phyloP scores from a whole-genome alignment of 35 echinoderm and acorn worm species.

The Ophiothrix spiculata region DNA sequence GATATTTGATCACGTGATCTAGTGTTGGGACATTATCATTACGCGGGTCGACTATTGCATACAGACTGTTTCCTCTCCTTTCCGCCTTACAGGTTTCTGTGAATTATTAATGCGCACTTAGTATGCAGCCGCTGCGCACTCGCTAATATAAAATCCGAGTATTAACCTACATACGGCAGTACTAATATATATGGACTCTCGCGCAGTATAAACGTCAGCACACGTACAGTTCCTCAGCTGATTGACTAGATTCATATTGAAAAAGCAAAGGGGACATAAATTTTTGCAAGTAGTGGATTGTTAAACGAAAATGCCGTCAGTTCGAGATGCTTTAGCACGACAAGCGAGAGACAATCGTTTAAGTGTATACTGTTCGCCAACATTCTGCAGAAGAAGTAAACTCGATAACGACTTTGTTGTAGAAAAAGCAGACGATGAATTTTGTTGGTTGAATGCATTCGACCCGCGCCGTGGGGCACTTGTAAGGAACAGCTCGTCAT shows the following conservation, averaged over 20 bases:
- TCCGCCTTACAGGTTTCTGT: background rate
- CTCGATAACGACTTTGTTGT: conserved; percentile 40
- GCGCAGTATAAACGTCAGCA: background rate
- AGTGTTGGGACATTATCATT: background rate
- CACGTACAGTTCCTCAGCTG: background rate
- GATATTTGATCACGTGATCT: background rate
- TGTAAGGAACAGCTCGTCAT: background rate
- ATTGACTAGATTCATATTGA: background rate
- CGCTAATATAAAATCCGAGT: background rate
- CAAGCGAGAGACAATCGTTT: conserved; percentile 39
- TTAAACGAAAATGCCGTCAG: conserved; percentile 33
- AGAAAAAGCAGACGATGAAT: conserved; percentile 52
- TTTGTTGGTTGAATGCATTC: conserved; percentile 52
- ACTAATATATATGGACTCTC: background rate
- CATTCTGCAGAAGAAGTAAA: conserved; percentile 43
- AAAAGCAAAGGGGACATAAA: background rate
- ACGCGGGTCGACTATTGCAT: background rate
- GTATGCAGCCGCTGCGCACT: background rate
- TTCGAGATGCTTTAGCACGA: conserved; percentile 22
- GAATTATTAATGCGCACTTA: background rate
- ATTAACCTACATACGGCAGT: background rate
- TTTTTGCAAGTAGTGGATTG: background rate
- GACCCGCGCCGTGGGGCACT: conserved; percentile 27
- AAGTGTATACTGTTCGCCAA: conserved; percentile 53
- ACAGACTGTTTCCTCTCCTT: background rate